phyloP scores from a whole-genome alignment of 64 coral and sea anemone genomes.

The Exaiptasia diaphana region DNA sequence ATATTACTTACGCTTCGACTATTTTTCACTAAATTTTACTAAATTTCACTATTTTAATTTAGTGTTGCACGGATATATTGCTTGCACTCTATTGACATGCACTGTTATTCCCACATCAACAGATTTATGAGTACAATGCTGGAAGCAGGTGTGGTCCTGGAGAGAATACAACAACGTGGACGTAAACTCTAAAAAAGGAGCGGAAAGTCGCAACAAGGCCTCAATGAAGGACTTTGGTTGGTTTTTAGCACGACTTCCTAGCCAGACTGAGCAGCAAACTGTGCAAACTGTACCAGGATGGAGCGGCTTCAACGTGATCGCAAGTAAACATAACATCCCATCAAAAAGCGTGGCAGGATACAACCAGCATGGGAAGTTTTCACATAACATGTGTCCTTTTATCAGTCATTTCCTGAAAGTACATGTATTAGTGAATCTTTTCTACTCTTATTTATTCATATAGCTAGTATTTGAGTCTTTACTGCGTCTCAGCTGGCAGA shows the following conservation, averaged over 20 bases:
- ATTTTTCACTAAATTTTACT: too few species aligned
- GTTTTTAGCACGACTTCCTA: slow-evolving; percentile 8
- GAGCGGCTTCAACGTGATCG: not conserved
- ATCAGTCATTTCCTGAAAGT: too few species aligned
- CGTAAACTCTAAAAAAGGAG: not conserved
- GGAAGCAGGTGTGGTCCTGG: not conserved
- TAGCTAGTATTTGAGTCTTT: slow-evolving; percentile 14
- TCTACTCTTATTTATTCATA: too few species aligned
- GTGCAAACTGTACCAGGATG: slow-evolving; percentile 15
- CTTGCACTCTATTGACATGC: too few species aligned
- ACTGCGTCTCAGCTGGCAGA: slow-evolving; percentile 5
- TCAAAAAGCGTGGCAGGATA: not conserved
- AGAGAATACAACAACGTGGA: not conserved
- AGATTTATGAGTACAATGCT: not conserved
- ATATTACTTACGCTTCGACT: not conserved
- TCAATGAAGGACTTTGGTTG: not conserved
- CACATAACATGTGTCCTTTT: too few species aligned
- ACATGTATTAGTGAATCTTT: too few species aligned
- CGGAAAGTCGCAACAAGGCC: not conserved
- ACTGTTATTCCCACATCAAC: too few species aligned
- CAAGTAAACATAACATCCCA: not conserved
- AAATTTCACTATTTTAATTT: too few species aligned
- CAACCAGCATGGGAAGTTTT: too few species aligned
- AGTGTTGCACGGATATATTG: too few species aligned
- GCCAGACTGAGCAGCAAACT: not conserved